Base-by-base conservation (phyloP, 2,888 invertebrate species). In the Drosophila tripunctata region DNA sequence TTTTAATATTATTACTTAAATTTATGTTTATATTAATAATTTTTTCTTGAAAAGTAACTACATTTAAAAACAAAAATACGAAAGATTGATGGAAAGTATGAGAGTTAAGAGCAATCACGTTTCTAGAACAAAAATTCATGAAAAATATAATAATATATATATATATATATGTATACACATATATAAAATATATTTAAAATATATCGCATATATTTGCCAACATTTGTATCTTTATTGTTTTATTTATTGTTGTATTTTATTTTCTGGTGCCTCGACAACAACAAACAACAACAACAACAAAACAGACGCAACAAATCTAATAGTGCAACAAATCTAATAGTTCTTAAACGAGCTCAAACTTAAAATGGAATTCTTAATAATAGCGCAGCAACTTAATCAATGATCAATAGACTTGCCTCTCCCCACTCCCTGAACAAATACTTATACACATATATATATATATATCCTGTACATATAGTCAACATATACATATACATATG, bases 281-380 rank as follows among this genome's bases (percentile, higher is more conserved):
- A n/a, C n/a, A n/a, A 30, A 31, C 19, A 30, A 45, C 6, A 45
- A 44, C 15, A 33, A 27, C 17, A 30, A 38, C 50, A 50, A 45
- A 44, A 60, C 67, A 78, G 55, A 70, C 84, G 63, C 87, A 87
- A 78, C 75, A 38, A 19, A 78, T 84, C 71, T 67, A 83, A 76
- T 75, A 87, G 80, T 81, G 80, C 87, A 81, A n/a, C n/a, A n/a
- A n/a, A n/a, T n/a, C 87, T 81, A 81, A 71, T 84, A 81, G 85
- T 30, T 84, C 36, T 84, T 68, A 87, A 87, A 69, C 56, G 47
- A 82, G 80, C 79, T 72, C 57, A 62, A 78, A 57, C 50, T 67
- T 19, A 74, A 68, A 78, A 36, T 7, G 5, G 33, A 40, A 41
- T 27, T 48, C 45, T 24, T 51, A 58, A 60, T n/a, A n/a, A 67